phyloP scores from a whole-genome alignment of 2,888 invertebrate genomes.

The Drosophila histrio region DNA sequence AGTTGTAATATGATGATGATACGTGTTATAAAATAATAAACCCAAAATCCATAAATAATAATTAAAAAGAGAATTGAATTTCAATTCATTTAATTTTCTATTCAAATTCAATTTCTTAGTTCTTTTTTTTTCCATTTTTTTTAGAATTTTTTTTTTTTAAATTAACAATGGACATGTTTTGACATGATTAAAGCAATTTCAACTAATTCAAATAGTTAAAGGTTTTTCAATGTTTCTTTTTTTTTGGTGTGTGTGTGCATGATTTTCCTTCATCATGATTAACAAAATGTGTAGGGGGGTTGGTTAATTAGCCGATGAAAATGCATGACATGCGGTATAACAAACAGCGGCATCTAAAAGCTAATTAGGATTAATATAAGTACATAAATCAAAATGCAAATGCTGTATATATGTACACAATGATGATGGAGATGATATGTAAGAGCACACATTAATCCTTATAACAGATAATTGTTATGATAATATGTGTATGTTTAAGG shows the following conservation, averaged over 20 bases:
- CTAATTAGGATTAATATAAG: conserved; percentile 24
- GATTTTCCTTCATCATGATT: conserved; percentile 9
- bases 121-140: conserved; percentile 2
- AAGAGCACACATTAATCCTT: conserved; percentile 8
- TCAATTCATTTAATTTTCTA: conserved; percentile 63
- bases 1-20: background rate
- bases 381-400: background rate
- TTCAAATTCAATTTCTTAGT: conserved; percentile 10
- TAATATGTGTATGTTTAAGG: background rate
- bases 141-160: conserved; percentile 19
- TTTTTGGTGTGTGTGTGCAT: background rate
- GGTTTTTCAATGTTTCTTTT: background rate
- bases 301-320: conserved; percentile 15
- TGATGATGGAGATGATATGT: conserved; percentile 2
- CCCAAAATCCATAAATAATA: conserved; percentile 56
- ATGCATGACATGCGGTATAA: conserved; percentile 35
- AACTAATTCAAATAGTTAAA: conserved; percentile 11
- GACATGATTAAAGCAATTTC: conserved; percentile 41
- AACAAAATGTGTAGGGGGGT: conserved; percentile 12
- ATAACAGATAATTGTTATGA: conserved; percentile 6
- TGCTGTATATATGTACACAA: conserved; percentile 33
- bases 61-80: conserved; percentile 58
- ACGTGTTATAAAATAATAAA: background rate
- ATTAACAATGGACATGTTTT: conserved; percentile 50
- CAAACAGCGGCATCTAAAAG: conserved; percentile 23